Evolutionary conservation across 2,113 vertebrate genomes (phyloP).

Genomic region (Naja naja): DNA sequence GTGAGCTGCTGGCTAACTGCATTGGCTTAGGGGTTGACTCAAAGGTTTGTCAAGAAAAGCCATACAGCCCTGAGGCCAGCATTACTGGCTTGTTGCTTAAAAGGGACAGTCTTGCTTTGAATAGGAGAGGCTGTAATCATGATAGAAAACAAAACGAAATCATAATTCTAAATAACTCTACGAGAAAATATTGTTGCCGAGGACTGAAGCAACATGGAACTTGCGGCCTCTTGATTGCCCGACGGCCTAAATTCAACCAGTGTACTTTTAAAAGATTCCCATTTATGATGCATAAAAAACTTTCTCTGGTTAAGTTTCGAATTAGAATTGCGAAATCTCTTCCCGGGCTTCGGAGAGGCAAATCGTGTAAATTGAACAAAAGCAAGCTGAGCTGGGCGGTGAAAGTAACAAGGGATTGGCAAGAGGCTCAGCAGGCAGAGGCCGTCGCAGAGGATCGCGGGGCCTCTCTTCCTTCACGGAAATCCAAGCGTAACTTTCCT

Average conservation of each 20-base stretch:
- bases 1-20: slow-evolving; percentile 48
- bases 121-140: slow-evolving; percentile 38
- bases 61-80: slow-evolving; percentile 21
- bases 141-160: slow-evolving; percentile 49
- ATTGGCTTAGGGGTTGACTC: slow-evolving; percentile 50
- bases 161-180: slow-evolving; percentile 63
- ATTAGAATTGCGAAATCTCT: slow-evolving; percentile 71
- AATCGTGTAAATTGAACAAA: slow-evolving; percentile 68
- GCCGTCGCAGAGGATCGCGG: slow-evolving; percentile 55
- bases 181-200: slow-evolving; percentile 67
- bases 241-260: slow-evolving; percentile 69
- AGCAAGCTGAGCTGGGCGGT: slow-evolving; percentile 68
- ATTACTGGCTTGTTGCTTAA: slow-evolving; percentile 62
- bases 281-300: slow-evolving; percentile 81
- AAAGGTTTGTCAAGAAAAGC: slow-evolving; percentile 34
- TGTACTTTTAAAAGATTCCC: slow-evolving; percentile 70
- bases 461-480: slow-evolving; percentile 57
- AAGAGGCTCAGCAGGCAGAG: slow-evolving; percentile 36
- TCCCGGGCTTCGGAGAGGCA: slow-evolving; percentile 67
- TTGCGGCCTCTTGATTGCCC: slow-evolving; percentile 56
- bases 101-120: slow-evolving; percentile 32
- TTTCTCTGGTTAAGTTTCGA: slow-evolving; percentile 75
- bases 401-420: slow-evolving; percentile 67
- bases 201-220: slow-evolving; percentile 62
- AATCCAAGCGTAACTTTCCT: slow-evolving; percentile 56